A percentile compares a stretch with the other conserved stretches of the same genome.
phyloP scores from a whole-genome alignment of 2,113 vertebrate genomes.

The Oryzias javanicus region DNA sequence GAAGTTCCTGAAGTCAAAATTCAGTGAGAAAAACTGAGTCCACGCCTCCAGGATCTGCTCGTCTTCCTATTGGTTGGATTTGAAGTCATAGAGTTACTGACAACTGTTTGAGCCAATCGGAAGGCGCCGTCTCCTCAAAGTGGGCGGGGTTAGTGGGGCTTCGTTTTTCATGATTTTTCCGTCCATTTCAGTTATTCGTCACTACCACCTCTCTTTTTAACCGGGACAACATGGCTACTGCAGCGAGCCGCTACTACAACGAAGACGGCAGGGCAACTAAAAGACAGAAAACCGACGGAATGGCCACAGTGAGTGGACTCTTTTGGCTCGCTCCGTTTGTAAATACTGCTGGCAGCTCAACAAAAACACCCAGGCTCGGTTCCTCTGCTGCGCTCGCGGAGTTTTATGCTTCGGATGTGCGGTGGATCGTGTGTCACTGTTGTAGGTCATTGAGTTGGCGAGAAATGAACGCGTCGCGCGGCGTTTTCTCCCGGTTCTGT shows the following conservation, averaged over 20 bases:
- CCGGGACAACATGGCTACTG: conserved; percentile 80
- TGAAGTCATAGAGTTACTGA: neutral
- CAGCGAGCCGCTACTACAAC: conserved; percentile 83
- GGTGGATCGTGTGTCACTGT: conserved; percentile 16
- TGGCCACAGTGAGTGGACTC: conserved; percentile 72
- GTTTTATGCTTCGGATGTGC: conserved; percentile 9
- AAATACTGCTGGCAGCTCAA: neutral
- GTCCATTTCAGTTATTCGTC: conserved; percentile 65
- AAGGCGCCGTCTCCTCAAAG: accelerated
- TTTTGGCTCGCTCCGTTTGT: accelerated
- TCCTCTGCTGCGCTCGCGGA: accelerated
- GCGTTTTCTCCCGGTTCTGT: neutral
- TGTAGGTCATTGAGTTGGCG: neutral
- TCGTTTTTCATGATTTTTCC: conserved; percentile 61
- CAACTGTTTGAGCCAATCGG: conserved; percentile 30
- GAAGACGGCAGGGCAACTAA: conserved; percentile 89
- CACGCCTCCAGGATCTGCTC: neutral
- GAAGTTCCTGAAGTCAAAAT: no score
- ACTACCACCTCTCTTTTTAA: conserved; percentile 65
- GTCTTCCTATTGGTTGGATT: conserved; percentile 30
- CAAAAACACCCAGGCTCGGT: neutral
- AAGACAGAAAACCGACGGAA: conserved; percentile 86
- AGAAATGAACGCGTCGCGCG: neutral
- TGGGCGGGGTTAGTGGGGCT: conserved; percentile 24
- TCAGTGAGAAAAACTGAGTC: no score